Evolutionary conservation across 2,113 vertebrate species (phyloP), one percentile per base, ranked within the genome.

Genomic region (Poecile atricapillus): DNA sequence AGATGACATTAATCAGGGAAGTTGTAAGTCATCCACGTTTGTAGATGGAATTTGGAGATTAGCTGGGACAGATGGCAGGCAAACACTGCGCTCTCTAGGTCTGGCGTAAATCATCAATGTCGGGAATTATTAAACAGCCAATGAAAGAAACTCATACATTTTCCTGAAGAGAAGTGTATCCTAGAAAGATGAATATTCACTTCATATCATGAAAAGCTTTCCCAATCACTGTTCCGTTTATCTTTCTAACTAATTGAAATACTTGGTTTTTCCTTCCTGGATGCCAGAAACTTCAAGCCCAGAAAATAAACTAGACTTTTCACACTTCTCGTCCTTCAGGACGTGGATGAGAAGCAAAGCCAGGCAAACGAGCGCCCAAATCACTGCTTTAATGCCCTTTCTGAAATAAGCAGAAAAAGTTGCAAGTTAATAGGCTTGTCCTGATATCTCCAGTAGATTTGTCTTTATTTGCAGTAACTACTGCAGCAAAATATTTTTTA

Each of bases 1-100:
- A 93, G 85, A 90, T 95, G 92, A 50, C 92, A 62, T 93, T 96
- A 94, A 97, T 95, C 90, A 93, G 75, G 63, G 75, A 85, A 83
- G 67, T 27, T 86, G 88, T 86, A 90, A 95, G 12, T 90, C 94
- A 83, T 55, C 88, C 41, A 13, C 85, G 33, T 73, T 83, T n/a
- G 75, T 56, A 92, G 90, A 76, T 91, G 95, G 94, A 76, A 94
- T 73, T 83, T 65, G 4, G 75, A 92, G 96, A 93, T 94, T 76
- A 83, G 95, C 71, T 37, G 67, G 90, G 92, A 95, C 94, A 96
- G 94, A 87, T 88, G 92, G 94, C 82, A 65, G 58, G 81, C 78
- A 94, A 90, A 85, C 69, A 18, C 31, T 15, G 68, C 7, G 0
- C 56, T 78, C 81, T 84, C 81, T 69, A 56, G 70, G 41, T 65